Conservation (phyloP, 2,797 vertebrate genomes). For the Sitta carolinensis region DNA sequence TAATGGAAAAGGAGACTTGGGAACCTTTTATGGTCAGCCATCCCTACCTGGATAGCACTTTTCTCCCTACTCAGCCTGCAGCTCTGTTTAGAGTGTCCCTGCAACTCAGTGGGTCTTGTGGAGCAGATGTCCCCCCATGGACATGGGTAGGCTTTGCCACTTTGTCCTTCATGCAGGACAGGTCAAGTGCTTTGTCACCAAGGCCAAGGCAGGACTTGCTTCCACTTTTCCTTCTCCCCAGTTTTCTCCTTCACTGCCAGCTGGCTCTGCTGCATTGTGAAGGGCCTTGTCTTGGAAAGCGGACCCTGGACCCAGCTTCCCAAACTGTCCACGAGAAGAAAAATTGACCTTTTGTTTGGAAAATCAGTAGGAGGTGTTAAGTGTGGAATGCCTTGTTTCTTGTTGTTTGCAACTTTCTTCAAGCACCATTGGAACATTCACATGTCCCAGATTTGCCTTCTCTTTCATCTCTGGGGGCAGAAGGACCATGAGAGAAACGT, state of each 20-base stretch:
- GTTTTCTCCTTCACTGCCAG: background rate
- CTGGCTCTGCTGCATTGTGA: background rate
- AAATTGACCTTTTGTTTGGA: background rate
- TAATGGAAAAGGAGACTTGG: background rate
- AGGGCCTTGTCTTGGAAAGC: background rate
- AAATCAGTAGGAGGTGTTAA: background rate
- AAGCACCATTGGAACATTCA: background rate
- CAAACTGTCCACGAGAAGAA: background rate
- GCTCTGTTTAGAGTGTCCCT: background rate
- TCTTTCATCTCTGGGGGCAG: background rate
- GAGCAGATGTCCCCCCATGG: background rate
- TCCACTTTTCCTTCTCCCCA: background rate
- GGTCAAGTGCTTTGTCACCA: background rate
- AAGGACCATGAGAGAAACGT: background rate
- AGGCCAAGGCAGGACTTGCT: background rate
- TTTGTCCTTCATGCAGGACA: background rate
- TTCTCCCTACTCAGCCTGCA: background rate
- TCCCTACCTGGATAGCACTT: background rate
- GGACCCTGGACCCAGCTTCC: background rate
- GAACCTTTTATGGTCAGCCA: background rate
- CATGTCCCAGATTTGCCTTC: background rate
- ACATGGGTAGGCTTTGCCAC: background rate
- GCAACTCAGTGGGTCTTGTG: background rate
- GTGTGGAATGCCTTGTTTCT: background rate
- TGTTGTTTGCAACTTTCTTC: background rate